phyloP scores from a whole-genome alignment of 2,797 vertebrate species.

The Lepus townsendii region DNA sequence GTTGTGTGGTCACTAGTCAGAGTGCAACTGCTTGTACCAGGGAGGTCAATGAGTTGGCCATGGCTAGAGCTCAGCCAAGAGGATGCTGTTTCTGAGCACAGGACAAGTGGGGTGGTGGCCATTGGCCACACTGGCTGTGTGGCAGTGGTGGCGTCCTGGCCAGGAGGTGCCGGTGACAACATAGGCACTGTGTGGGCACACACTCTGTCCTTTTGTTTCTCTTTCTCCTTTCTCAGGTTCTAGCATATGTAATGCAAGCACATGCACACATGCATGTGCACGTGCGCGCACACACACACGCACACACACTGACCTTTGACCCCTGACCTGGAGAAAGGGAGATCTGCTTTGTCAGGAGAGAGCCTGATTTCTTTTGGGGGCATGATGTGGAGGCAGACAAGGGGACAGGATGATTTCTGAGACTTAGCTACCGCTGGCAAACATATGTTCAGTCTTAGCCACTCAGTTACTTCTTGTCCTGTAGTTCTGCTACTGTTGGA shows the following conservation, averaged over 20 bases:
- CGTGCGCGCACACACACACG: background rate
- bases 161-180: background rate
- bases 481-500: constrained; percentile 36
- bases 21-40: background rate
- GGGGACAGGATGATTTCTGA: background rate
- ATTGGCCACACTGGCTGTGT: background rate
- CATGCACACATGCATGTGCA: background rate
- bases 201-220: background rate
- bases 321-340: background rate
- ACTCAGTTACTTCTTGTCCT: background rate
- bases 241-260: background rate
- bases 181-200: background rate
- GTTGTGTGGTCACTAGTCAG: background rate
- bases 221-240: background rate
- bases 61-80: background rate
- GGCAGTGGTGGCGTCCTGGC: background rate
- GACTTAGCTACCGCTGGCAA: background rate
- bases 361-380: background rate
- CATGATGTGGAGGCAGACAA: background rate
- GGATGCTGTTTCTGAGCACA: background rate
- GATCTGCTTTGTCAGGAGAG: background rate
- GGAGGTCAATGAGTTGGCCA: background rate
- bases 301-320: background rate
- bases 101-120: background rate
- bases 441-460: background rate